Evolutionary conservation across 1,140 invertebrate species (phyloP).

Genomic region (Bombus pyrosoma): DNA sequence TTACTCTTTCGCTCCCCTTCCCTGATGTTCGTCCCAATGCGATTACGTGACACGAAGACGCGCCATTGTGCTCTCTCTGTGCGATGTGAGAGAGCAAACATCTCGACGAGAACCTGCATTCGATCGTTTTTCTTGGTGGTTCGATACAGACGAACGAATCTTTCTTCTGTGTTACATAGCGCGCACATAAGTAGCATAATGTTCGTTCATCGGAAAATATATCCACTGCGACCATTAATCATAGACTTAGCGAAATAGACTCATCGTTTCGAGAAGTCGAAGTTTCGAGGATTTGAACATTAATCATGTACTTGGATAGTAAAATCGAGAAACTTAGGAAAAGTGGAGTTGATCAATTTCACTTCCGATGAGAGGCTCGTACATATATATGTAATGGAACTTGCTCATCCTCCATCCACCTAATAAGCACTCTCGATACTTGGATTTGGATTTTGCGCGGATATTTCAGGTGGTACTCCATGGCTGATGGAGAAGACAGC

Average conservation of each 20-base stretch:
- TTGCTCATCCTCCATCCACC: too few relatives aligned
- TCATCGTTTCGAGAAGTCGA: too few relatives aligned
- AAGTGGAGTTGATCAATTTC: too few relatives aligned
- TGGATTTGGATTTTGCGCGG: background rate
- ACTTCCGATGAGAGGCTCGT: too few relatives aligned
- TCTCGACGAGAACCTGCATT: background rate
- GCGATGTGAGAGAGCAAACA: too few relatives aligned
- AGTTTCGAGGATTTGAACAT: too few relatives aligned
- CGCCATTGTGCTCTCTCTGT: background rate
- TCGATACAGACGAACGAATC: background rate
- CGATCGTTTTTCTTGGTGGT: background rate
- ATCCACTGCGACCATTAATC: too few relatives aligned
- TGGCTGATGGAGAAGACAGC: background rate
- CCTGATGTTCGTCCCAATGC: slow-evolving; percentile 4
- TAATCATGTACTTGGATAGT: too few relatives aligned
- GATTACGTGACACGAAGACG: slow-evolving; percentile 36
- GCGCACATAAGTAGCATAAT: background rate
- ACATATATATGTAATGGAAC: too few relatives aligned
- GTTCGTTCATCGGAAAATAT: too few relatives aligned
- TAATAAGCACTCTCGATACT: background rate
- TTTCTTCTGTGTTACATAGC: background rate
- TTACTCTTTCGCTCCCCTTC: background rate
- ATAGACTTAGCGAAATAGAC: too few relatives aligned
- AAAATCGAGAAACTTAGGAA: too few relatives aligned
- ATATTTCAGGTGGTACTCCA: background rate